Evolutionary conservation across 1,140 invertebrate species (phyloP), one percentile per base, ranked within the genome.

Genomic region (Belonocnema kinseyi): DNA sequence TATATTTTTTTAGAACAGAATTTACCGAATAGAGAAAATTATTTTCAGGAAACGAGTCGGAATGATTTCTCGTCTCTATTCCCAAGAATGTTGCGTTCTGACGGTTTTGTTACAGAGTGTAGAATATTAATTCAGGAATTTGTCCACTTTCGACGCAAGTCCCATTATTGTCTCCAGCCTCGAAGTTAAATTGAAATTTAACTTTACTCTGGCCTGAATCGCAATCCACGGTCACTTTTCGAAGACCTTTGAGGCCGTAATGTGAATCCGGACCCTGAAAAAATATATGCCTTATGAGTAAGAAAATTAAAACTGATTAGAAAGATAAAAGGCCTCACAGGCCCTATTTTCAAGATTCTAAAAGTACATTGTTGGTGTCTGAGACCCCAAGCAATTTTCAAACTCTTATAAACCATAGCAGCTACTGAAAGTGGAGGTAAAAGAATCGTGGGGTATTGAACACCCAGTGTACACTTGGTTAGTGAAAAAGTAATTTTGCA

Each of bases 71-170:
- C 13, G 13, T 66, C 58, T 46, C 10, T 10, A n/a, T n/a, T 54
- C 16, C 53, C n/a, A 16, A 19, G 21, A 66, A 66, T 66, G 26
- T 33, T 26, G 26, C 3, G 33, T 33, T 40, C 40, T 66, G 12
- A 16, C n/a, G 26, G 6, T 46, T 40, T 66, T 66, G 26, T 66
- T 66, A 66, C 26, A 66, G 14, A 40, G 92, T 93, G 83, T 94
- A 97, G 90, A 98, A 98, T 79, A 97, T 96, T 72, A 98, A 95
- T 89, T 97, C 96, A 12, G 97, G 97, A 83, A 98, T 97, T 90
- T 98, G 97, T 76, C 97, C 97, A 90, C 97, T 96, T 87, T 98
- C 97, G 1, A 97, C 95, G 4, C 96, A 96, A 1, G 97, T 97
- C 13, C 97, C 97, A 89, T 98, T 98, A 88, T 97, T 97, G 87